Conservation (phyloP, 2,888 invertebrate species). For the Endotricha flammealis region DNA sequence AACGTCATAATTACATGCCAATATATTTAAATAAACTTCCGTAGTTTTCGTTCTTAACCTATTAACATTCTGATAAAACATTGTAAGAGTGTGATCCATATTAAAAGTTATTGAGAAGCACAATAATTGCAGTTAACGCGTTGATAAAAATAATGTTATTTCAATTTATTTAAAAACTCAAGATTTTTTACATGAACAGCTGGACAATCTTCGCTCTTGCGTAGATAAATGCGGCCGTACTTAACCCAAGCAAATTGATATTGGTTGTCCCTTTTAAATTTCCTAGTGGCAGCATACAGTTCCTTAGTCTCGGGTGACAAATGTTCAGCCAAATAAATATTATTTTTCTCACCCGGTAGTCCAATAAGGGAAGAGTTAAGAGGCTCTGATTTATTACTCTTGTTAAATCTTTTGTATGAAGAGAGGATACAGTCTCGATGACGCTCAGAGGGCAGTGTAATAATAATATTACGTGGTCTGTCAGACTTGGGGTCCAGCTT, state of each 20-base stretch:
- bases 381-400: not conserved
- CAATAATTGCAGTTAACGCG: too few species aligned
- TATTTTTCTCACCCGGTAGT: too few species aligned
- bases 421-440: conserved; percentile 3
- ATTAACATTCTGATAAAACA: conserved; percentile 11
- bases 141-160: too few species aligned
- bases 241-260: conserved; percentile 12
- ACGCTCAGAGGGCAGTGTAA: conserved; percentile 3
- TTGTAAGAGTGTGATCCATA: too few species aligned
- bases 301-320: not conserved
- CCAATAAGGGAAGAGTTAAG: conserved; percentile 2
- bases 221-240: conserved; percentile 8
- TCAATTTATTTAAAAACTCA: too few species aligned
- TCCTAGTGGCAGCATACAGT: too few species aligned
- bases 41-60: conserved; percentile 7
- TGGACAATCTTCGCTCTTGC: conserved; percentile 4
- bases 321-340: too few species aligned
- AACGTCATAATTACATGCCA: conserved; percentile 4
- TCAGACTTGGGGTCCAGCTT: conserved; percentile 3
- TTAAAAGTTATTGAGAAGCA: too few species aligned
- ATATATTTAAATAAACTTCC: conserved; percentile 6
- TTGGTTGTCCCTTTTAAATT: not conserved
- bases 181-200: conserved; percentile 4
- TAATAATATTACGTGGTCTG: conserved; percentile 3
- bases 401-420: not conserved